These are phyloP conservation scores for Hycleus phaleratus DNA, from an alignment of 1,140 invertebrate genomes.

Conservation along the genomic window DNA sequence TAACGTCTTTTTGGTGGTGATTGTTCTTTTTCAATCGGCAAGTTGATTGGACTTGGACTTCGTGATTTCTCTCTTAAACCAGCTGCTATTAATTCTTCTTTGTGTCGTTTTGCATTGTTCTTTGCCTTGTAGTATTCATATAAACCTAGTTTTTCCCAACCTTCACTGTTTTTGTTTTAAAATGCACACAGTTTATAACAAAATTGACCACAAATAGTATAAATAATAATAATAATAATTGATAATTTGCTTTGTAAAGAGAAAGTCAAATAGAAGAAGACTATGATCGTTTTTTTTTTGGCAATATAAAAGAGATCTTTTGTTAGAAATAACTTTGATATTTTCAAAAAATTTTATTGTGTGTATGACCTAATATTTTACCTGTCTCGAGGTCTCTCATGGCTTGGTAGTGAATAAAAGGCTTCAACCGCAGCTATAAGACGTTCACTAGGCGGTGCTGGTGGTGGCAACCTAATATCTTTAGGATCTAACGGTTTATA, in stretches of 20 bases:
- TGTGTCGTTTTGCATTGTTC: slow-evolving; percentile 79
- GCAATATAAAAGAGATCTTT: too few species aligned
- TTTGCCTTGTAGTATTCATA: slow-evolving; percentile 98
- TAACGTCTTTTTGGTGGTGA: slow-evolving; percentile 67
- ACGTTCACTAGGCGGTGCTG: slow-evolving; percentile 86
- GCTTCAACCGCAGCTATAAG: slow-evolving; percentile 88
- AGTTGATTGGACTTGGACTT: slow-evolving; percentile 63
- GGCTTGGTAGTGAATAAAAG: slow-evolving; percentile 88
- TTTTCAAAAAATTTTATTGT: not conserved
- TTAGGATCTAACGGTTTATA: slow-evolving; percentile 87
- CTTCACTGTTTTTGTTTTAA: slow-evolving; percentile 61
- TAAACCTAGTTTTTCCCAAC: slow-evolving; percentile 94
- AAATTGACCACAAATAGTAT: not conserved
- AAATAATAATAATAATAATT: too few species aligned
- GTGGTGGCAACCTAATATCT: slow-evolving; percentile 83
- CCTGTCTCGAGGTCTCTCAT: slow-evolving; percentile 90
- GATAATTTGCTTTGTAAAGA: not conserved
- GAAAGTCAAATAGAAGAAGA: not conserved
- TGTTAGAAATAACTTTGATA: too few species aligned
- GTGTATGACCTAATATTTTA: slow-evolving; percentile 41
- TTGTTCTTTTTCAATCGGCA: slow-evolving; percentile 59
- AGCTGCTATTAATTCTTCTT: slow-evolving; percentile 72
- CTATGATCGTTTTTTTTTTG: too few species aligned
- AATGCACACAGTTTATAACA: slow-evolving; percentile 12
- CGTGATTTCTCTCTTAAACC: slow-evolving; percentile 63